phyloP scores from a whole-genome alignment of 2,113 vertebrate genomes.

The Cyrtonyx montezumae region DNA sequence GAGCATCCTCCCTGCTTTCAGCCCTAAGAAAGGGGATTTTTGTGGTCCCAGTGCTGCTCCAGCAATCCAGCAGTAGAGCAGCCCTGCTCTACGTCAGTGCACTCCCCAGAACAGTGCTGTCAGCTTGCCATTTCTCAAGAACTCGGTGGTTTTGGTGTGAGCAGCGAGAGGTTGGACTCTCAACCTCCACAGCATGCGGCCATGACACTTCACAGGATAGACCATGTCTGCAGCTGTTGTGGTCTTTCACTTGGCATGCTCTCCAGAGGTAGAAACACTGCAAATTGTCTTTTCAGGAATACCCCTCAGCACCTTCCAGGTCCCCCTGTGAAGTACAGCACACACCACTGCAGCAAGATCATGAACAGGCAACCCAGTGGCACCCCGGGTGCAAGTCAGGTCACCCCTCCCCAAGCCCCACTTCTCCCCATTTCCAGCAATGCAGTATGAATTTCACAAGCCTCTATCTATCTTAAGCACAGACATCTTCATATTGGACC shows the following conservation, averaged over 20 bases:
- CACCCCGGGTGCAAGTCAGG: not conserved
- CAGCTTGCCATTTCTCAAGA: not conserved
- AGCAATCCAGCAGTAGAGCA: not conserved
- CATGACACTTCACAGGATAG: not conserved
- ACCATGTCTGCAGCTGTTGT: not conserved
- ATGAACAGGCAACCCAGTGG: not conserved
- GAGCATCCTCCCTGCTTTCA: not conserved
- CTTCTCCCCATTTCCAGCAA: not conserved
- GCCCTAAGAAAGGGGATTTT: not conserved
- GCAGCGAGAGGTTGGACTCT: not conserved
- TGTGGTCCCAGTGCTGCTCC: fast-evolving
- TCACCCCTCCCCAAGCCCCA: not conserved
- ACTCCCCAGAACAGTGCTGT: not conserved
- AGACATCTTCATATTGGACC: fast-evolving
- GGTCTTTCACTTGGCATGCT: not conserved
- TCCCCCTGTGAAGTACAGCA: not conserved
- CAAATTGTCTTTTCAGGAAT: not conserved
- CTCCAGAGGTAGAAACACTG: fast-evolving
- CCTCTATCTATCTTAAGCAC: fast-evolving
- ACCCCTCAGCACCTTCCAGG: not conserved
- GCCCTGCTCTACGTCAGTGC: not conserved
- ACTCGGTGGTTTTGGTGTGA: not conserved
- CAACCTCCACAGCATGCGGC: fast-evolving
- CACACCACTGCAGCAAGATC: not conserved
- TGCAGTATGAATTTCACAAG: not conserved